Evolutionary conservation across 1,140 invertebrate genomes (phyloP), one percentile per base, ranked within the genome.

Genomic region (Drosophila ogumai): DNA sequence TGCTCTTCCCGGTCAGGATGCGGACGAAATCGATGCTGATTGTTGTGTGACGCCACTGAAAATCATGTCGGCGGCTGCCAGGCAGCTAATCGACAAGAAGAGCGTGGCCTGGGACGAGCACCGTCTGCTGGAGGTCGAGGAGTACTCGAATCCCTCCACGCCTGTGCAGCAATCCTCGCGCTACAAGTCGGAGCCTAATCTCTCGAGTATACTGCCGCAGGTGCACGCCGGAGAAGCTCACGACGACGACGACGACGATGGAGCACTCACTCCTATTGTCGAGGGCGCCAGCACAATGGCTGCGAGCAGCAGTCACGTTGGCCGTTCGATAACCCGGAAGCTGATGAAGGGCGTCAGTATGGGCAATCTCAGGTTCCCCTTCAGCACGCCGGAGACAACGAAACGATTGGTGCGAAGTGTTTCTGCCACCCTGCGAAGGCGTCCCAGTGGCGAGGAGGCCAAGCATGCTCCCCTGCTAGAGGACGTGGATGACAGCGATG

Each of bases 261-360:
- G 55, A n/a, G 74, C 63, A 10, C 72, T 91, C 1, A 91, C 88
- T 15, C 88, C 88, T 5, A 91, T 91, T 43, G 49, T 78, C 12
- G 84, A 88, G 52, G 81, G 79, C 8, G 55, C 68, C 0, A 58
- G 78, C 13, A 50, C 74, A 4, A 63, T 72, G 54, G 12, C 56
- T 10, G 59, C 74, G 3, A 52, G 17, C 34, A 69, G 56, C 59
- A 59, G 49, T 8, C 76, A 79, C 41, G 58, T 90, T 71, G 75
- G 91, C 22, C 79, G 80, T 22, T 90, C 80, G 0, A 68, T 92
- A 8, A 92, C 88, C 12, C 88, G 90, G 9, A 92, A 92, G 34
- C 63, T 92, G n/a, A 91, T 92, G 78, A 92, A 92, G 46, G 92
- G 92, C 34, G 92, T 92, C 7, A 92, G 92, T 77, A 91, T 92